These are phyloP conservation scores for Crotalus tigris DNA, from an alignment of 2,113 vertebrate genomes.

Conservation along the genomic window DNA sequence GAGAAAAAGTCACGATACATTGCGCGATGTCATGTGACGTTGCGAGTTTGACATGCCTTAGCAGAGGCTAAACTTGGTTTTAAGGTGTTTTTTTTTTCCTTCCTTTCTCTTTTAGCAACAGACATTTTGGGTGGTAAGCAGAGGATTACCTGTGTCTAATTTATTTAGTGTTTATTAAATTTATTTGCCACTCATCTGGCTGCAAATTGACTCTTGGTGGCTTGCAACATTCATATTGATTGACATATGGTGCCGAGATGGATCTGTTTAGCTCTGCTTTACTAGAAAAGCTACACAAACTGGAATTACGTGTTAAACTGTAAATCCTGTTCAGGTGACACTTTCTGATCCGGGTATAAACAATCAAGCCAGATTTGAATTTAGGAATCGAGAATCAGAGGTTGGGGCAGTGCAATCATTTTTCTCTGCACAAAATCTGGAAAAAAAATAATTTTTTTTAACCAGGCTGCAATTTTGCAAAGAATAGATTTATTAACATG, in stretches of 20 bases:
- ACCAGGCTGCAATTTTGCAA: background rate
- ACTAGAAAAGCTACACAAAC: background rate
- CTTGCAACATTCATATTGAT: background rate
- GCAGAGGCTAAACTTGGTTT: background rate
- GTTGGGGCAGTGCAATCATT: background rate
- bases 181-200: no score
- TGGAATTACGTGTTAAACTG: background rate
- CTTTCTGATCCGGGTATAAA: background rate
- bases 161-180: no score
- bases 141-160: no score
- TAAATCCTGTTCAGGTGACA: background rate
- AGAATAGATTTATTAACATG: background rate
- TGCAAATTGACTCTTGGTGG: background rate
- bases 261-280: background rate
- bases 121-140: no score
- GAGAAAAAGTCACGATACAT: no score
- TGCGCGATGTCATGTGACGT: no score
- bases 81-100: background rate
- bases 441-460: background rate
- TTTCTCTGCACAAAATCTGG: background rate
- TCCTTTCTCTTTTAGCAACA: no score
- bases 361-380: background rate
- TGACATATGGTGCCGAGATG: background rate
- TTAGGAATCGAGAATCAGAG: background rate
- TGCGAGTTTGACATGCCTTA: background rate